Conservation (phyloP, 2,113 vertebrate genomes). For the Cyphomyrus discorhynchus region DNA sequence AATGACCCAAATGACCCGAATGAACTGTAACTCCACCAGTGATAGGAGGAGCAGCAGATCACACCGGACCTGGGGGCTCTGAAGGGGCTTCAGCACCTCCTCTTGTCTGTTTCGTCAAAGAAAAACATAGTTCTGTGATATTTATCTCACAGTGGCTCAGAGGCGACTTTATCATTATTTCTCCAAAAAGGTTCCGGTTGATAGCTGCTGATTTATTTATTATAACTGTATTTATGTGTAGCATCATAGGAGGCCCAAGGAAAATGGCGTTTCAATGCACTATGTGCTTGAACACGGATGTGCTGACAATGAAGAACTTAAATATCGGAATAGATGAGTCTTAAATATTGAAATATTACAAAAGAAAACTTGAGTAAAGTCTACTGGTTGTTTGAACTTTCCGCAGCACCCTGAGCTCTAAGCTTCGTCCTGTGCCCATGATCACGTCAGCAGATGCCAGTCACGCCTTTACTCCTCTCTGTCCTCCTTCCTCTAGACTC, state of each 20-base stretch:
- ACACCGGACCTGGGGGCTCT: background rate
- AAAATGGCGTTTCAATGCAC: too few relatives aligned
- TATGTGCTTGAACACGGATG: too few relatives aligned
- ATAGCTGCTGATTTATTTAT: too few relatives aligned
- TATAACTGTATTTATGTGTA: too few relatives aligned
- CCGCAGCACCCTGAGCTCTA: background rate
- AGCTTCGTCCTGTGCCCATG: background rate
- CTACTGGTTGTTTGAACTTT: background rate
- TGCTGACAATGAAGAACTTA: too few relatives aligned
- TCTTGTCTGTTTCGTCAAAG: background rate
- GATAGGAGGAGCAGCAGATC: background rate
- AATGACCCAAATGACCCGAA: background rate
- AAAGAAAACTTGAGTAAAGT: background rate
- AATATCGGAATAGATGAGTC: too few relatives aligned
- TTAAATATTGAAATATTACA: too few relatives aligned
- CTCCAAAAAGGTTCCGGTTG: too few relatives aligned
- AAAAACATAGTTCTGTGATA: background rate
- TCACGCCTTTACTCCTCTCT: background rate
- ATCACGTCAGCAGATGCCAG: background rate
- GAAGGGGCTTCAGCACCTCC: background rate
- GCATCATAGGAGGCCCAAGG: too few relatives aligned
- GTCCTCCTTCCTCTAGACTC: too few relatives aligned
- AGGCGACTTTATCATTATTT: background rate
- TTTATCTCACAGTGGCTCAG: background rate
- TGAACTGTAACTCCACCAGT: background rate